Evolutionary conservation across 2,888 invertebrate species (phyloP).

Genomic region (Pyrrhia umbra): DNA sequence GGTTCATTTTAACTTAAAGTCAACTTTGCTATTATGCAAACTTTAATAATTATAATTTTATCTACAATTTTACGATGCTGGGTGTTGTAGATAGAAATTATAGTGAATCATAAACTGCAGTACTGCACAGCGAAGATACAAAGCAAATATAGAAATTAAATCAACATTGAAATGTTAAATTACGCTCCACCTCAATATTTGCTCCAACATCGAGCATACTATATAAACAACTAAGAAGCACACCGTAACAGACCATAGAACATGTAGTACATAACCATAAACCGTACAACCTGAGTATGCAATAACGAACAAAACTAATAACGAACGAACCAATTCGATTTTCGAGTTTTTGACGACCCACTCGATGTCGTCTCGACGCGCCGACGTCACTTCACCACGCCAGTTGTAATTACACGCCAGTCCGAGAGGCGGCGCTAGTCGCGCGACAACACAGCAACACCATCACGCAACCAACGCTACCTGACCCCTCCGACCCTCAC

Average conservation of each 20-base stretch:
- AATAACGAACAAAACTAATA: conserved; percentile 68
- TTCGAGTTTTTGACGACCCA: conserved; percentile 79
- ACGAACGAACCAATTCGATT: conserved; percentile 75
- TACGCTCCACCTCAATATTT: conserved; percentile 14
- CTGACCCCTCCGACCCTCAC: conserved; percentile 59
- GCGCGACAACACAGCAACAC: conserved; percentile 59
- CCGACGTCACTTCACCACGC: conserved; percentile 66
- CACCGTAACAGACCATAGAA: conserved; percentile 15
- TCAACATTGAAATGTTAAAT: conserved; percentile 17
- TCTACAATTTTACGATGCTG: conserved; percentile 10
- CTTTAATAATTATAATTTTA: conserved; percentile 24
- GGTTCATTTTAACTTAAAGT: conserved; percentile 10
- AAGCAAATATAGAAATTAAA: conserved; percentile 28
- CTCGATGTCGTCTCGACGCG: conserved; percentile 72
- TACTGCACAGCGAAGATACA: conserved; percentile 17
- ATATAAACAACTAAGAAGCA: conserved; percentile 13
- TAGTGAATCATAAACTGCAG: conserved; percentile 20
- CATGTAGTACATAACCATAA: conserved; percentile 20
- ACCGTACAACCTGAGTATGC: conserved; percentile 28
- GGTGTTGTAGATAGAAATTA: conserved; percentile 2
- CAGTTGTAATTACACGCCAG: conserved; percentile 73
- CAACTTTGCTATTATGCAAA: conserved; percentile 11
- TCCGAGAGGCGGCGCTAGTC: conserved; percentile 70
- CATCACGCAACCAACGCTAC: conserved; percentile 58
- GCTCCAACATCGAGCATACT: conserved; percentile 3